Percentiles rank a stretch among this genome's conserved stretches.
Conservation (phyloP, 2,888 invertebrate genomes). For the Nephrocerus scutellatus region DNA sequence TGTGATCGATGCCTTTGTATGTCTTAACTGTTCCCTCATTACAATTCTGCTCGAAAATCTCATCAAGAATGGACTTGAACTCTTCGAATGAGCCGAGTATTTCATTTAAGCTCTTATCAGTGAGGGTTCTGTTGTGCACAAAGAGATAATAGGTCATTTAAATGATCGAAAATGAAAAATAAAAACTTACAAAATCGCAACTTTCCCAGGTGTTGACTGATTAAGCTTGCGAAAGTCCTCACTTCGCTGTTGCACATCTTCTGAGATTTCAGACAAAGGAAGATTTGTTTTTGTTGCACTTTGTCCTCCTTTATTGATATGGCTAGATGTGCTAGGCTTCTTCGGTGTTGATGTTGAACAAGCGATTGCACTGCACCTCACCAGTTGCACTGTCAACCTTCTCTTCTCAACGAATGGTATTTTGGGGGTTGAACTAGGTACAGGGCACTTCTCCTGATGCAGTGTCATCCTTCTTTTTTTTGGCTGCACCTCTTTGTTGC, state of each 20-base stretch:
- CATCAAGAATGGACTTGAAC: slow-evolving; percentile 19
- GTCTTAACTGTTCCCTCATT: slow-evolving; percentile 19
- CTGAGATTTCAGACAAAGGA: no score
- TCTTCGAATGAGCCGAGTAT: slow-evolving; percentile 16
- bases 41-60: slow-evolving; percentile 22
- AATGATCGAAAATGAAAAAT: neutral
- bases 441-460: neutral
- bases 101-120: slow-evolving; percentile 16
- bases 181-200: slow-evolving; percentile 24
- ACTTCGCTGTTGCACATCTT: slow-evolving; percentile 4
- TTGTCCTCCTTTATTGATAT: no score
- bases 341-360: no score
- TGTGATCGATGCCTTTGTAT: slow-evolving; percentile 27
- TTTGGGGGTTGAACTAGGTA: no score
- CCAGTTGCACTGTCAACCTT: no score
- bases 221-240: no score
- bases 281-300: no score
- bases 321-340: no score
- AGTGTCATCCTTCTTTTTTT: slow-evolving; percentile 13
- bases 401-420: no score
- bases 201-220: slow-evolving; percentile 23
- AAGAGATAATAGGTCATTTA: neutral
- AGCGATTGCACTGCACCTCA: no score
- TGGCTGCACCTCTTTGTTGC: no score
- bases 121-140: slow-evolving; percentile 12